Percentiles rank a stretch among this genome's conserved stretches.
phyloP scores from a whole-genome alignment of 1,140 invertebrate species.

The Copidosoma floridanum region DNA sequence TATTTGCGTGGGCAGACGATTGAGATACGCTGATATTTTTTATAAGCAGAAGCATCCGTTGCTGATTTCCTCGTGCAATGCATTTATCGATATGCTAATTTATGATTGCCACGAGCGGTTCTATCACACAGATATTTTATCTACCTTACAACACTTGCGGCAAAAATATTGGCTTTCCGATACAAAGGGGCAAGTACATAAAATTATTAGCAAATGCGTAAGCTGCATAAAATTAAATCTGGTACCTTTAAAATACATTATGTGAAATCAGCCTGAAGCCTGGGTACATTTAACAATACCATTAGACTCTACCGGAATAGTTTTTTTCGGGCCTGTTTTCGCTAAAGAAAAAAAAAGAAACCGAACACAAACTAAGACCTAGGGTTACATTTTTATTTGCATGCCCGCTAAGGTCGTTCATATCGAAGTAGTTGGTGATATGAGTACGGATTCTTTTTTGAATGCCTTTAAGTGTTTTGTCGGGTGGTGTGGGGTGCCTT shows the following conservation, averaged over 20 bases:
- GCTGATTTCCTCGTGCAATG: slow-evolving; percentile 34
- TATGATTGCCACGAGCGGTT: not conserved
- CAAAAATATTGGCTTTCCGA: not conserved
- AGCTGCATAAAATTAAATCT: not conserved
- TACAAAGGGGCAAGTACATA: not conserved
- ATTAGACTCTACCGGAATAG: slow-evolving; percentile 8
- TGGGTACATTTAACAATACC: not conserved
- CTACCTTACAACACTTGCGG: not conserved
- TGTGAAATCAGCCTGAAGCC: not conserved
- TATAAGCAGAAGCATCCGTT: slow-evolving; percentile 41
- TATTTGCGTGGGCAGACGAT: too few relatives aligned
- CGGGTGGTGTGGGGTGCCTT: slow-evolving; percentile 29
- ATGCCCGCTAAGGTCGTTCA: slow-evolving; percentile 40
- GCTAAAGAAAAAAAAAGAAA: slow-evolving; percentile 17
- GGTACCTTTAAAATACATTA: not conserved
- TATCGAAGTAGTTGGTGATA: slow-evolving; percentile 37
- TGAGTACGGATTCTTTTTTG: slow-evolving; percentile 36
- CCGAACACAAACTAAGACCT: slow-evolving; percentile 11
- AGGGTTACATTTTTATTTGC: slow-evolving; percentile 37
- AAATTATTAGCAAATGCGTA: not conserved
- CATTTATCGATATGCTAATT: slow-evolving; percentile 27
- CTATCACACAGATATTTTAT: not conserved
- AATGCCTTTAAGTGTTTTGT: slow-evolving; percentile 35
- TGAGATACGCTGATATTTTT: slow-evolving; percentile 32
- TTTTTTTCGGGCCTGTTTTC: slow-evolving; percentile 26